Conservation (phyloP, 1,140 invertebrate genomes). For the Artemia franciscana region DNA sequence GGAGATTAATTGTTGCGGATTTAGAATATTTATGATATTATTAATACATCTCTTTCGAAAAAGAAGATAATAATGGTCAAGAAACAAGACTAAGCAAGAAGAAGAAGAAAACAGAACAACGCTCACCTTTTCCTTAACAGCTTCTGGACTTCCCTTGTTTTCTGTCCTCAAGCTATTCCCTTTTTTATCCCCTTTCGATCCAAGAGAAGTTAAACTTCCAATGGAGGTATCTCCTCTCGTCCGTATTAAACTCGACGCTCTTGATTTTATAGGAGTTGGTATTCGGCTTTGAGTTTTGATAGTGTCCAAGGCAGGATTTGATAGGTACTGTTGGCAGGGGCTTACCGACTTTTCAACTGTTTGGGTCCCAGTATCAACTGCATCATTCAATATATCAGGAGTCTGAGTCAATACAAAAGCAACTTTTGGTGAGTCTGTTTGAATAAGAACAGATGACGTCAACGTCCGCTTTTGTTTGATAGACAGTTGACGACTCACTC, state of each 20-base stretch:
- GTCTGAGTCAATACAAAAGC: background rate
- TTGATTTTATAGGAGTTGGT: background rate
- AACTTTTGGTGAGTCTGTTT: background rate
- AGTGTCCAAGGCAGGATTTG: background rate
- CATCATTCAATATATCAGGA: background rate
- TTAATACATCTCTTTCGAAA: too few relatives aligned
- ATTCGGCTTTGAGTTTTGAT: background rate
- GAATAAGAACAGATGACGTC: background rate
- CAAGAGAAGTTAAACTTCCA: background rate
- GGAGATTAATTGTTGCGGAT: too few relatives aligned
- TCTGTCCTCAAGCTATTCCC: background rate
- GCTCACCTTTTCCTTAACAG: background rate
- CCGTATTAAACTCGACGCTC: background rate
- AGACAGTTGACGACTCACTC: conserved; percentile 20
- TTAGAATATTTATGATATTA: too few relatives aligned
- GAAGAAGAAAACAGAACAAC: too few relatives aligned
- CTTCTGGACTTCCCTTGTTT: background rate
- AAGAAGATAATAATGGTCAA: too few relatives aligned
- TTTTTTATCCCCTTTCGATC: background rate
- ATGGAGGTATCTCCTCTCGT: background rate
- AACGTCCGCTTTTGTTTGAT: background rate
- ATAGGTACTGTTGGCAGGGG: background rate
- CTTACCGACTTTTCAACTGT: background rate
- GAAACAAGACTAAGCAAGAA: too few relatives aligned
- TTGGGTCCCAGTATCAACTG: background rate